Percentiles rank a stretch among this genome's conserved stretches.
Conservation (phyloP, 2,113 vertebrate genomes). For the Eulemur macaco region DNA sequence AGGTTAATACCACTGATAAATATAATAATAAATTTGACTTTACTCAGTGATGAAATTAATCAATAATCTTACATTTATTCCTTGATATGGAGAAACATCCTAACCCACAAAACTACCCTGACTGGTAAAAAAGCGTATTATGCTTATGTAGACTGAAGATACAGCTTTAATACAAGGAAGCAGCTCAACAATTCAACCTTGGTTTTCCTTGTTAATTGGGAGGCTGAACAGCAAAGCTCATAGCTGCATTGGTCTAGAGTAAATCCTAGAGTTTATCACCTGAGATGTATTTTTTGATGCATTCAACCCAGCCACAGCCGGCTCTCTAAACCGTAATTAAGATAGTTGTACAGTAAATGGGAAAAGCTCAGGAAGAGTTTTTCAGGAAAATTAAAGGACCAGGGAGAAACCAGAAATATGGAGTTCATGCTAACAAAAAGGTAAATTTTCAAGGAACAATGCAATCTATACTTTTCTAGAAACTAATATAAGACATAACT, state of each 20-base stretch:
- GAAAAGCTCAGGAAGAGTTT: neutral
- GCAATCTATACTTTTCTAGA: neutral
- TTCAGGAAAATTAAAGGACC: neutral
- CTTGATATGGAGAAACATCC: neutral
- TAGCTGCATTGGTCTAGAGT: neutral
- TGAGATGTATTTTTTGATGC: neutral
- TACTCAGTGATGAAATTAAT: neutral
- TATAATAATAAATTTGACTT: neutral
- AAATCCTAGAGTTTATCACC: neutral
- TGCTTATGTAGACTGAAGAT: neutral
- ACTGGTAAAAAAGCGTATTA: neutral
- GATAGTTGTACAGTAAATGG: neutral
- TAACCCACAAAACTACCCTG: neutral
- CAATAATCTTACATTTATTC: neutral
- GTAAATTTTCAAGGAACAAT: constrained; percentile 11
- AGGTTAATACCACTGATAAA: neutral
- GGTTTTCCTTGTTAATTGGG: neutral
- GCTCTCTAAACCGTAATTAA: neutral
- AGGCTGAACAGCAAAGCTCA: neutral
- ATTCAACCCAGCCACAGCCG: neutral
- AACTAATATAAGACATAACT: neutral
- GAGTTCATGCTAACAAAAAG: neutral
- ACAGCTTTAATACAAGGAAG: neutral
- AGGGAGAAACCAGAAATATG: neutral
- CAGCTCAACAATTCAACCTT: neutral